Conservation (phyloP, 1,140 invertebrate species). For the Cotesia vestalis region DNA sequence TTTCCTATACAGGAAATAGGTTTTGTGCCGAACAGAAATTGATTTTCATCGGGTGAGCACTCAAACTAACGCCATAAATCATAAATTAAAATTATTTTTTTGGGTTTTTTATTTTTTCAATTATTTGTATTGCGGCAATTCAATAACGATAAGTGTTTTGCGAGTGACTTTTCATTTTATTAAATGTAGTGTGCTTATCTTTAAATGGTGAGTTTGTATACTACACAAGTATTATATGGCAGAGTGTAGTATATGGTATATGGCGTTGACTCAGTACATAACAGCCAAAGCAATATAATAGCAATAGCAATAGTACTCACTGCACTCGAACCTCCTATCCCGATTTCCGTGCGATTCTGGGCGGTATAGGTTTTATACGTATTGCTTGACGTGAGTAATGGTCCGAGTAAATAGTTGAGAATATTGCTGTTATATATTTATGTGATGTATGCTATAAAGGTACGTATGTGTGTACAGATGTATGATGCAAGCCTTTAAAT, state of each 20-base stretch:
- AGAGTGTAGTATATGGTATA: conserved; percentile 2
- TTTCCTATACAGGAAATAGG: neutral
- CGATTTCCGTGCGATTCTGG: conserved; percentile 2
- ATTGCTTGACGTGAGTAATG: conserved; percentile 33
- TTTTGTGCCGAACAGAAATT: too few species aligned
- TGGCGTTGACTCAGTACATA: neutral
- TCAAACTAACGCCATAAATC: neutral
- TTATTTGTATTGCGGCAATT: too few species aligned
- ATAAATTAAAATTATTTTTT: too few species aligned
- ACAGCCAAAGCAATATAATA: too few species aligned
- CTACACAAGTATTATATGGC: neutral
- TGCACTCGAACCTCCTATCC: neutral
- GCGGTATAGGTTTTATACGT: neutral
- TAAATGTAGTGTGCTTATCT: conserved; percentile 35
- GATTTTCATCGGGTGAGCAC: conserved; percentile 5
- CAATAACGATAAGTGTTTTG: too few species aligned
- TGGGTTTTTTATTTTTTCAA: too few species aligned
- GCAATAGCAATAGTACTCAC: neutral
- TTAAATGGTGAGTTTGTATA: neutral
- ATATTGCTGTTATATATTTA: conserved; percentile 30
- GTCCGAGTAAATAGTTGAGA: conserved; percentile 29
- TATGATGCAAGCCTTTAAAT: neutral
- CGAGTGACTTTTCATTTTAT: conserved; percentile 25
- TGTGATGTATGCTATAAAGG: neutral
- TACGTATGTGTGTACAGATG: conserved; percentile 5